Percentiles rank a stretch among this genome's conserved stretches.
Evolutionary conservation across 2,113 vertebrate genomes (phyloP).

Genomic region (Bombycilla garrulus): DNA sequence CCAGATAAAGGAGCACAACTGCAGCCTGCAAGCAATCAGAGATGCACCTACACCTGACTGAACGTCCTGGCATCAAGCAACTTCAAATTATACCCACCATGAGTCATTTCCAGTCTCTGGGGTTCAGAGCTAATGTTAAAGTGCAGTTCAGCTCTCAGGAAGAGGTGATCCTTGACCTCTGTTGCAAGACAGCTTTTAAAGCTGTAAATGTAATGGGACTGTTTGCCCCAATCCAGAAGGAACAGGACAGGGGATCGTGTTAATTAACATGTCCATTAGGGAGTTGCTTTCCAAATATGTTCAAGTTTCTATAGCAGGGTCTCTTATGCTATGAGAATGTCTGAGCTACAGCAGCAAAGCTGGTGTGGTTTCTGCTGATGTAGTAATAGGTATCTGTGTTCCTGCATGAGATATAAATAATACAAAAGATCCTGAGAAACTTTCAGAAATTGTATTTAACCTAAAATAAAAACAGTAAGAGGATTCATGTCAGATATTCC

Average conservation of each 20-base stretch:
- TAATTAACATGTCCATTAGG: not conserved
- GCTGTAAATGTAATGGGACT: not conserved
- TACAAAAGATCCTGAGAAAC: not conserved
- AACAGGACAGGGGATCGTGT: not conserved
- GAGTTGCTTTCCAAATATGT: not conserved
- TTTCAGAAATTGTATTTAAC: not conserved
- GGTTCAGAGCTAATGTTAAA: not conserved
- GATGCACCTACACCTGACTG: not conserved
- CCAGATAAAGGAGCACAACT: not conserved
- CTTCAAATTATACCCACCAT: accelerated
- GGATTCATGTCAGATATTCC: not conserved
- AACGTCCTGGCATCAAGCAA: accelerated
- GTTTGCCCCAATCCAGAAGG: not conserved
- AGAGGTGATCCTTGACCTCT: not conserved
- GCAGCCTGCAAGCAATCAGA: not conserved
- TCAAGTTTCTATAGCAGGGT: not conserved
- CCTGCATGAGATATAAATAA: not conserved
- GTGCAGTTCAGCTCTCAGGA: not conserved
- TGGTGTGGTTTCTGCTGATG: not conserved
- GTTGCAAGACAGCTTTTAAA: not conserved
- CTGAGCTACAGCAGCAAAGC: not conserved
- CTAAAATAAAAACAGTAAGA: not conserved
- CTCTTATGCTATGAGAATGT: not conserved
- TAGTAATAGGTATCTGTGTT: not conserved
- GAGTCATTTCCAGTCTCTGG: not conserved